Evolutionary conservation across 2,888 invertebrate species (phyloP).

Genomic region (Phytoseiulus persimilis): DNA sequence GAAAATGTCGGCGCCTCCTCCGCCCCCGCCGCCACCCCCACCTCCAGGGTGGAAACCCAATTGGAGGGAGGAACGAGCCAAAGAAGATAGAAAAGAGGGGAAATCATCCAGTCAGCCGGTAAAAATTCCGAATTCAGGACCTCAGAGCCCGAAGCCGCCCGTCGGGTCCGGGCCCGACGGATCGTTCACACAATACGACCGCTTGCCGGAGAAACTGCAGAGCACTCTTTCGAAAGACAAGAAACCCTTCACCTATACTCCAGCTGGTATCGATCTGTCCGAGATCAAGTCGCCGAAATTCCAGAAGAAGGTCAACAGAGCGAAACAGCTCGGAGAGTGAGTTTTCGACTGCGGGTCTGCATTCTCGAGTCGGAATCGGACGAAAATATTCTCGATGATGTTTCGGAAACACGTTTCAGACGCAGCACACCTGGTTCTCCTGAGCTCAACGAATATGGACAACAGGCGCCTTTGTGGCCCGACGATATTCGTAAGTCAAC

Average conservation of each 20-base stretch:
- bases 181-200: constrained; percentile 41
- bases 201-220: constrained; percentile 69
- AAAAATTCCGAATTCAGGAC: constrained; percentile 40
- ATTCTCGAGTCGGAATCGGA: constrained; percentile 47
- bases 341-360: constrained; percentile 42
- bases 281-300: constrained; percentile 82
- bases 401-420: neutral
- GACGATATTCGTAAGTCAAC: constrained; percentile 21
- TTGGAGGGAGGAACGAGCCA: constrained; percentile 38
- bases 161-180: constrained; percentile 41
- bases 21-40: constrained; percentile 57
- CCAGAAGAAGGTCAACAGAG: constrained; percentile 61
- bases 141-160: constrained; percentile 39
- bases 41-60: constrained; percentile 49
- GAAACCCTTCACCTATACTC: constrained; percentile 92
- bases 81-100: neutral
- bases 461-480: constrained; percentile 24
- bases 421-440: constrained; percentile 13
- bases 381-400: constrained; percentile 47
- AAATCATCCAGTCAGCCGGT: neutral
- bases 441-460: constrained; percentile 29
- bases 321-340: constrained; percentile 44
- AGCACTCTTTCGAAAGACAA: constrained; percentile 75
- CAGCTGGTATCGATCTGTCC: constrained; percentile 79
- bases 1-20: constrained; percentile 51